Base-by-base conservation (phyloP, 1,140 invertebrate species). In the Andrena cerasifolii region DNA sequence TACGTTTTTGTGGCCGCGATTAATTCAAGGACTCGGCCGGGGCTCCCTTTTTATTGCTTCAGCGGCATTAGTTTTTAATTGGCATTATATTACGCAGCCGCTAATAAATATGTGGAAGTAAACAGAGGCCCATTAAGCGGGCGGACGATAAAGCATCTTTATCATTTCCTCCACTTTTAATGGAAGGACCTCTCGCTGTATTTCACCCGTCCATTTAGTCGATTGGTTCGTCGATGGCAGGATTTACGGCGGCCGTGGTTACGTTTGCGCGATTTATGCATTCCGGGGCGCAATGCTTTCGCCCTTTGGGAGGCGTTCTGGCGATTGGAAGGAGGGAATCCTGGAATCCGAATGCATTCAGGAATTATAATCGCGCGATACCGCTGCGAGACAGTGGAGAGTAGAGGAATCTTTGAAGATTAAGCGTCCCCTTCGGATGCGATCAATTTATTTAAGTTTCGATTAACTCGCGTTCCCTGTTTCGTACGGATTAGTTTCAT, bases 111-210 rank as follows among this genome's bases (percentile, higher is more conserved):
- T 36, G 53, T 21, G 63, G 21, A 58, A 49, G 73, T 76, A 68
- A 76, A 76, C 21, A 68, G 51, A 18, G 63, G 16, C 12, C 72
- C 73, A 76, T 76, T 76, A 76, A 76, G 58, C 26, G 73, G 16
- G 26, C 63, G 40, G 4, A 45, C 40, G 73, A 76, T 68, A 36
- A 33, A 53, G 24, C 63, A 28, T 36, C 63, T 76, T 76, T 76
- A 76, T 76, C 73, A 68, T 68, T 76, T 76, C 73, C 24, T 74
- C 36, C 73, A 58, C 66, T 76, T 40, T 76, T 76, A 76, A 68
- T 68, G 73, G 73, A 68, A 58, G 53, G 63, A 54, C 28, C 63
- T 7, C 73, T 7, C 73, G 73, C 21, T 76, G 73, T 76, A 76
- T 76, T 76, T 76, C 53, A 58, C 63, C 53, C 56, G 73, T 76